These are phyloP conservation scores for Thymelicus lineola DNA, from an alignment of 2,888 invertebrate species.

Conservation along the genomic window DNA sequence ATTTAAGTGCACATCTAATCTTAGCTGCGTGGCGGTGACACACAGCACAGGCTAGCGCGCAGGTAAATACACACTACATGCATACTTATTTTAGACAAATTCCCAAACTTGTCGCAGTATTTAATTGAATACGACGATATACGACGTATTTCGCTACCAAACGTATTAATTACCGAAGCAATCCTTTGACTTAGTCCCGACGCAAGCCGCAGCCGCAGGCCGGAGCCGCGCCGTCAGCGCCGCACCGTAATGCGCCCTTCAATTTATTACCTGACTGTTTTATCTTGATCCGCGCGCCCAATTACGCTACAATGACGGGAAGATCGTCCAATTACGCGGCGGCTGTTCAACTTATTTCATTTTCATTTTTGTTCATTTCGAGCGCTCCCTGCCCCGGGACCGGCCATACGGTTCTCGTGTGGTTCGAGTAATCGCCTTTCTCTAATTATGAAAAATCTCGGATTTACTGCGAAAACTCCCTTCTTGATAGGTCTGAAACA, in stretches of 20 bases:
- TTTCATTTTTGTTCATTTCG: slow-evolving; percentile 35
- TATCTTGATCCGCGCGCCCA: slow-evolving; percentile 46
- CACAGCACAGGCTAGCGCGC: too few species aligned
- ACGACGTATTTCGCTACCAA: too few species aligned
- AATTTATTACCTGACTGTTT: slow-evolving; percentile 59
- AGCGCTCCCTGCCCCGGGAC: slow-evolving; percentile 5
- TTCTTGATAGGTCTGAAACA: too few species aligned
- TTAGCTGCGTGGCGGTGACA: too few species aligned
- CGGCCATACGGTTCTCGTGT: background rate
- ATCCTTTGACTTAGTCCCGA: too few species aligned
- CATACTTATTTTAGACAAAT: too few species aligned
- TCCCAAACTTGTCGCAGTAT: background rate
- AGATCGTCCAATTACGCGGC: slow-evolving; percentile 49
- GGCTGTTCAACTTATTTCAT: slow-evolving; percentile 30
- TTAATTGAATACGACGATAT: too few species aligned
- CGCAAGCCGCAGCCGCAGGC: background rate
- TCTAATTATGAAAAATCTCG: background rate
- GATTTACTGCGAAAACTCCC: background rate
- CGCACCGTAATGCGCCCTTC: slow-evolving; percentile 26
- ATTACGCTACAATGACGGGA: slow-evolving; percentile 47
- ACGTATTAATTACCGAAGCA: too few species aligned
- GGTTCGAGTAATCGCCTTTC: background rate
- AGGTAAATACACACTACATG: too few species aligned
- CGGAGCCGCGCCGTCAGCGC: background rate
- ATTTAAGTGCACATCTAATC: too few species aligned